Percentiles rank a stretch among this genome's conserved stretches.
phyloP scores from a whole-genome alignment of 1,140 invertebrate species.

The Diploscapter pachys region DNA sequence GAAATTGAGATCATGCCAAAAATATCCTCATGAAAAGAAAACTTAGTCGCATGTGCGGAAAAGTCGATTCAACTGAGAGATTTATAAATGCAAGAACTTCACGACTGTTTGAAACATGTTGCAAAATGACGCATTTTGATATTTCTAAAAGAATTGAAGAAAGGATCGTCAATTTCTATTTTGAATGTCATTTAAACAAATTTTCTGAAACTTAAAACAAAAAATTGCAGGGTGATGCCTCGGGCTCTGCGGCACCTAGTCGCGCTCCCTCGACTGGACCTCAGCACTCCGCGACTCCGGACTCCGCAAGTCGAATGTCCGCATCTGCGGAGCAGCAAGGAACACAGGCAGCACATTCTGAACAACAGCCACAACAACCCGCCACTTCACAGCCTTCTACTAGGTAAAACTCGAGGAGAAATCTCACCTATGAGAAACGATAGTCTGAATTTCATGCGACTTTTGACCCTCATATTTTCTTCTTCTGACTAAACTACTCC shows the following conservation, averaged over 20 bases:
- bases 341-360: constrained; percentile 11
- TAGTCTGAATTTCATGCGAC: background rate
- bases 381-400: constrained; percentile 18
- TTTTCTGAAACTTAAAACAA: background rate
- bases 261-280: constrained; percentile 25
- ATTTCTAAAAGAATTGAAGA: too few species aligned
- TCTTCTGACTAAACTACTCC: too few species aligned
- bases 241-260: constrained; percentile 20
- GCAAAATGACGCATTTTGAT: too few species aligned
- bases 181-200: background rate
- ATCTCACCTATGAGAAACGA: background rate
- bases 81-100: too few species aligned
- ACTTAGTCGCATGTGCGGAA: too few species aligned
- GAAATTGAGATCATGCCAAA: too few species aligned
- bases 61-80: too few species aligned
- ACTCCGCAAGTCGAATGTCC: constrained; percentile 10
- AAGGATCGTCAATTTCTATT: too few species aligned
- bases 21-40: too few species aligned
- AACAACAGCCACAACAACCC: constrained; percentile 1
- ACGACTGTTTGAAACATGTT: too few species aligned
- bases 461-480: too few species aligned
- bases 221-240: background rate
- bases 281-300: constrained; percentile 11
- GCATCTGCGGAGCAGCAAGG: constrained; percentile 4
- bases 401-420: background rate